Percentiles rank a stretch among this genome's conserved stretches.
Evolutionary conservation across 1,140 invertebrate species (phyloP).

Genomic region (Hydropsyche tenuis): DNA sequence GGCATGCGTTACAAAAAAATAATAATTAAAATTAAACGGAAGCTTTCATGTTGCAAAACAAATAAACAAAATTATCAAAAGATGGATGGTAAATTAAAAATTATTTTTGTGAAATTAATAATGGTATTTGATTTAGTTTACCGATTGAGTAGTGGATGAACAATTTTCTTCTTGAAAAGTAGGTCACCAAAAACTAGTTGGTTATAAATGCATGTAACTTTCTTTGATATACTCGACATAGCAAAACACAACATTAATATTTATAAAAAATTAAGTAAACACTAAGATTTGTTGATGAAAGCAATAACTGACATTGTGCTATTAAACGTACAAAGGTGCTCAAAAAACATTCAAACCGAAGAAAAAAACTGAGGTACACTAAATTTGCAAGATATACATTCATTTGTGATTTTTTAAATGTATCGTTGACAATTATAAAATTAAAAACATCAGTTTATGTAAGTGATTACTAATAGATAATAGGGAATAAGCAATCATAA

Average conservation of each 20-base stretch:
- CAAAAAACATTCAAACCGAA: no score
- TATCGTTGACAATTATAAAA: no score
- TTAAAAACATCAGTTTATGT: no score
- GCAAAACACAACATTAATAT: no score
- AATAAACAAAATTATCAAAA: slow-evolving; percentile 49
- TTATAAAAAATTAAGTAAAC: slow-evolving; percentile 51
- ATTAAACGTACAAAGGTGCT: slow-evolving; percentile 51
- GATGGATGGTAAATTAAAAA: slow-evolving; percentile 61
- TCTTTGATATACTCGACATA: background rate
- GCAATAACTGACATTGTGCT: slow-evolving; percentile 47
- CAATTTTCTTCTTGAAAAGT: no score
- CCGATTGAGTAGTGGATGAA: no score
- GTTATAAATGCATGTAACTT: slow-evolving; percentile 52
- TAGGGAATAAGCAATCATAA: background rate
- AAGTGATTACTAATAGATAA: background rate
- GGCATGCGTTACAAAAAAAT: slow-evolving; percentile 50
- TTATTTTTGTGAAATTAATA: no score
- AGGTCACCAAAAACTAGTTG: slow-evolving; percentile 56
- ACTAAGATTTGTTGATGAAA: background rate
- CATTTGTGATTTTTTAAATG: no score
- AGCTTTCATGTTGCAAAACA: no score
- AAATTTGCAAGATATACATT: no score
- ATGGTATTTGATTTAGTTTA: slow-evolving; percentile 51
- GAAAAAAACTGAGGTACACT: no score
- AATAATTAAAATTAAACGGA: slow-evolving; percentile 40